Percentiles rank a stretch among this genome's conserved stretches.
Evolutionary conservation across 2,113 vertebrate genomes (phyloP).

Genomic region (Edolisoma coerulescens): DNA sequence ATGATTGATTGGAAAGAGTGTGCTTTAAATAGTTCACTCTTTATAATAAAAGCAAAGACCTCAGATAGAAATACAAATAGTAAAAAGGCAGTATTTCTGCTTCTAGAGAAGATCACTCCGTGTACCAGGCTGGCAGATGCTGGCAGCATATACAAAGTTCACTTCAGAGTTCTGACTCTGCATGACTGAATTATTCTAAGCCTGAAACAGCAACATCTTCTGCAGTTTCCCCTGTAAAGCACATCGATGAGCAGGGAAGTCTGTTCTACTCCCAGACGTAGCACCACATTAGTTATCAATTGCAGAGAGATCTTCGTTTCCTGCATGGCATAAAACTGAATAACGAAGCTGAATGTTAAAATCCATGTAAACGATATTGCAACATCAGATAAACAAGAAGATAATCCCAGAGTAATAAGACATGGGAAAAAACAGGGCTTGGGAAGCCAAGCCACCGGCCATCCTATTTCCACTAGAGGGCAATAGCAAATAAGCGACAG

Average conservation of each 20-base stretch:
- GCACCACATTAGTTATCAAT: not conserved
- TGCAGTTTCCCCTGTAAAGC: not conserved
- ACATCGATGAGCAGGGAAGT: not conserved
- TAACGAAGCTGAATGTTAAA: not conserved
- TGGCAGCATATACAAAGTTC: not conserved
- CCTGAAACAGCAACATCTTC: not conserved
- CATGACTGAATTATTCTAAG: not conserved
- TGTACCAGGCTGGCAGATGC: not conserved
- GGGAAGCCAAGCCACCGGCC: not conserved
- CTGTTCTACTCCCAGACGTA: not conserved
- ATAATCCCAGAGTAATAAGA: not conserved
- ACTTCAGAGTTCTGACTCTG: not conserved
- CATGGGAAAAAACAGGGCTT: fast-evolving
- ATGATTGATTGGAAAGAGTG: not conserved
- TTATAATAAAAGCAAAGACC: not conserved
- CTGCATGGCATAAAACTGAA: not conserved
- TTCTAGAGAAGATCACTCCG: not conserved
- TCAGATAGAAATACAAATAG: not conserved
- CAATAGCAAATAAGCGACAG: conserved; percentile 34
- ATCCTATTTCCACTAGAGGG: not conserved
- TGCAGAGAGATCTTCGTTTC: not conserved
- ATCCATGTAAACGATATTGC: not conserved
- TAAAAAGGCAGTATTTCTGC: not conserved
- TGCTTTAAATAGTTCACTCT: not conserved
- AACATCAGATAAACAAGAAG: not conserved